phyloP scores from a whole-genome alignment of 2,888 invertebrate genomes.

The Erpobdella octoculata region DNA sequence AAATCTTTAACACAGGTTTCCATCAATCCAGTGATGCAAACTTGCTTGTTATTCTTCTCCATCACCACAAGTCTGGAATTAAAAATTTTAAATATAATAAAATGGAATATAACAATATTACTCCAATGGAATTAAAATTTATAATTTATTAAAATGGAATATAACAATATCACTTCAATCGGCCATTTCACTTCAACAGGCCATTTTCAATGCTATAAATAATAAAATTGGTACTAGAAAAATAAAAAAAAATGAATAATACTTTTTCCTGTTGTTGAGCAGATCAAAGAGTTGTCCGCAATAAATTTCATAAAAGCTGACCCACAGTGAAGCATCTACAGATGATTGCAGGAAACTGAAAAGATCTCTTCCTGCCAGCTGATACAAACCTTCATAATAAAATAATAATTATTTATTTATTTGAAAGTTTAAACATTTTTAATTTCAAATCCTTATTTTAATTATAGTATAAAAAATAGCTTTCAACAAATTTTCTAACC shows the following conservation, averaged over 20 bases:
- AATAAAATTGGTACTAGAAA: not conserved
- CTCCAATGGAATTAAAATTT: no score
- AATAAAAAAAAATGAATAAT: conserved; percentile 3
- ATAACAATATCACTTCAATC: no score
- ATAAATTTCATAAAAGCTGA: conserved; percentile 52
- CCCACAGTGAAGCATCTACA: conserved; percentile 41
- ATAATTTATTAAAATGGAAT: no score
- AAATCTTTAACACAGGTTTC: conserved; percentile 45
- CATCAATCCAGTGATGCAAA: conserved; percentile 49
- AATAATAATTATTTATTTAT: no score
- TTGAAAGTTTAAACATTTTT: no score
- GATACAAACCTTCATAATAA: conserved; percentile 45
- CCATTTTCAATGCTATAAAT: not conserved
- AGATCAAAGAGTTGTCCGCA: conserved; percentile 51
- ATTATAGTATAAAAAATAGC: no score
- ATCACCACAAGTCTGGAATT: conserved; percentile 48
- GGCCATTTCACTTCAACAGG: no score
- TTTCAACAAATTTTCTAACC: no score
- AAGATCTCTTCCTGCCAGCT: conserved; percentile 47
- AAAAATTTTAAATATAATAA: no score
- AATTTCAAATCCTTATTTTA: no score
- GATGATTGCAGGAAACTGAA: conserved; percentile 39
- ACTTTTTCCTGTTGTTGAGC: conserved; percentile 49
- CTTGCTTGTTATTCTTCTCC: conserved; percentile 48
- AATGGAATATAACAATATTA: no score